Conservation (phyloP, 2,888 invertebrate species). For the Rhogogaster chlorosoma region DNA sequence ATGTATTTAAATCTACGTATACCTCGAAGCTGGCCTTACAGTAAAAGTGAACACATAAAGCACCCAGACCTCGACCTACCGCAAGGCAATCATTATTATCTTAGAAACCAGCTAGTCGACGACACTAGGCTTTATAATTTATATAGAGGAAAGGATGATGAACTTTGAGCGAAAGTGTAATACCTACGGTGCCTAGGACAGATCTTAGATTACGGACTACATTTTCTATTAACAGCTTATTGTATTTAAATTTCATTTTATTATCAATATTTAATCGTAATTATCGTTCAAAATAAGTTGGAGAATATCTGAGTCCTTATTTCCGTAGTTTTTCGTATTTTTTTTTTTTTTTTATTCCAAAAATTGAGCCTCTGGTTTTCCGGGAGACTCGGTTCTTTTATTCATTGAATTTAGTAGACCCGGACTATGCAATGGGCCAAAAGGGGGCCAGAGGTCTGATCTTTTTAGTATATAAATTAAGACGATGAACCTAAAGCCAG, state of each 20-base stretch:
- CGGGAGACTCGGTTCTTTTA: neutral
- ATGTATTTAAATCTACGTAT: neutral
- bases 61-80: conserved; percentile 65
- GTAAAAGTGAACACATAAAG: neutral
- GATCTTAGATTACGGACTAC: conserved; percentile 17
- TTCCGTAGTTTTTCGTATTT: no score
- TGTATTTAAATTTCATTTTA: conserved; percentile 4
- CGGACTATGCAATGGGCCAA: neutral
- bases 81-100: conserved; percentile 64
- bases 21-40: neutral
- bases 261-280: neutral
- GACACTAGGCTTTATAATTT: conserved; percentile 1
- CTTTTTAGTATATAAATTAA: conserved; percentile 35
- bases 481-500: neutral
- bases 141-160: neutral
- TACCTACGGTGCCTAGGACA: neutral
- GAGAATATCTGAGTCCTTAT: no score
- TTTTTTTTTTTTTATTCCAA: no score
- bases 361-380: neutral
- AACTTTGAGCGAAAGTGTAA: conserved; percentile 19
- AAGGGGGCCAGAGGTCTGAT: neutral
- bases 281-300: no score
- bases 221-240: neutral
- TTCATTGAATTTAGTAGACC: neutral
- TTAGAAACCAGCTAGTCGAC: neutral